Evolutionary conservation across 2,113 vertebrate species (phyloP).

Genomic region (Cyanistes caeruleus): DNA sequence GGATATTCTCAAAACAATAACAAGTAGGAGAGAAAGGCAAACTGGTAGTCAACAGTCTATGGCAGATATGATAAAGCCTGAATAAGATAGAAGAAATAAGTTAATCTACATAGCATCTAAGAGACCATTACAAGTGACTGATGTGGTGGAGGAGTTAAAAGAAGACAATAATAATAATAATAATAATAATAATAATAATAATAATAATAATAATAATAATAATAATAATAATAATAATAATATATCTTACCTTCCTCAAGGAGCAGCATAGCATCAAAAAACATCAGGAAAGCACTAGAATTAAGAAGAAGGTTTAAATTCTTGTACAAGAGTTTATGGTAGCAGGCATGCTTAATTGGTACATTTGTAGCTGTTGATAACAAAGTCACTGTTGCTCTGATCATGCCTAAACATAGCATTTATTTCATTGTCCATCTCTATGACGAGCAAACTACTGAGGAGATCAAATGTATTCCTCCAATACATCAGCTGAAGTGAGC

Average conservation of each 20-base stretch:
- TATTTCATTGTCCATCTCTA: background rate
- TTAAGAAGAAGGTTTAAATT: background rate
- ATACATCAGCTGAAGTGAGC: background rate
- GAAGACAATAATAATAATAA: background rate
- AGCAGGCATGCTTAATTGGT: background rate
- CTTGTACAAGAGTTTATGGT: background rate
- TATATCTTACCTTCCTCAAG: background rate
- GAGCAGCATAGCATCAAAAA: background rate
- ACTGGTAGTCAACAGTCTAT: background rate
- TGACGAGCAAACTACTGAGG: background rate
- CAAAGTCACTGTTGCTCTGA: background rate
- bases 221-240: background rate
- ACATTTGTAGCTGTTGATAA: background rate
- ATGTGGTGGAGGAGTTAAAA: background rate
- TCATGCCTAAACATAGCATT: background rate
- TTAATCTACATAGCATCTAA: background rate
- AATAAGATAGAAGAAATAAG: background rate
- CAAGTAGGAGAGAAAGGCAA: background rate
- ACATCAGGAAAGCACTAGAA: background rate
- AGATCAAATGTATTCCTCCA: background rate
- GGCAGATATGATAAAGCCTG: accelerated
- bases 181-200: background rate
- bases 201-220: background rate
- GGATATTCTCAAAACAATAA: background rate
- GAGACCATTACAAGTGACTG: background rate